These are phyloP conservation scores for Aphelenchoides bicaudatus DNA, from an alignment of 2,888 invertebrate species.

Conservation along the genomic window DNA sequence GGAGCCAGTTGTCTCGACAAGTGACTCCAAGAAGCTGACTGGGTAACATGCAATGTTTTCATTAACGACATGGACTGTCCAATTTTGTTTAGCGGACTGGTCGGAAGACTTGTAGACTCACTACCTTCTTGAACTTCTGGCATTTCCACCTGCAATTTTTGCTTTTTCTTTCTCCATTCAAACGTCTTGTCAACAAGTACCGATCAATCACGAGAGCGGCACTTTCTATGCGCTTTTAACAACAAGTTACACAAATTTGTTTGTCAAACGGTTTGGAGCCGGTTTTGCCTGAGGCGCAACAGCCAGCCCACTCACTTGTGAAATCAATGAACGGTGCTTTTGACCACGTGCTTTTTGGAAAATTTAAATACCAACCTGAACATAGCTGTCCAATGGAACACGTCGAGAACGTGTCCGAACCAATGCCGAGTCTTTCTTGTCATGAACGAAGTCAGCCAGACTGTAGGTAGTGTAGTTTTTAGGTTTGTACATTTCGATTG, in stretches of 20 bases:
- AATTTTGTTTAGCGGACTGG: neutral
- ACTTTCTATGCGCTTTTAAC: too few species aligned
- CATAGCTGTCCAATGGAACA: neutral
- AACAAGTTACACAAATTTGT: too few species aligned
- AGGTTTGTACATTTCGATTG: slow-evolving; percentile 17
- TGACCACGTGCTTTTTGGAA: too few species aligned
- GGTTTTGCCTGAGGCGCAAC: too few species aligned
- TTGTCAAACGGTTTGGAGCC: too few species aligned
- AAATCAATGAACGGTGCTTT: too few species aligned
- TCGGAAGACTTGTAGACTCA: neutral
- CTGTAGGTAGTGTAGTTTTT: slow-evolving; percentile 20
- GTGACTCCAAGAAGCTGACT: neutral
- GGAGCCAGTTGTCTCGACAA: slow-evolving; percentile 12
- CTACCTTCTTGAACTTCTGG: neutral
- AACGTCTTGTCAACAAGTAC: too few species aligned
- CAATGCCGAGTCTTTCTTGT: slow-evolving; percentile 25
- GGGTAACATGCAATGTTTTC: neutral
- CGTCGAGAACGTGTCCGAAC: slow-evolving; percentile 17
- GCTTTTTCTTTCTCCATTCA: too few species aligned
- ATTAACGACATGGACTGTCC: too few species aligned
- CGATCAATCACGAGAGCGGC: too few species aligned
- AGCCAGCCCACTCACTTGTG: too few species aligned
- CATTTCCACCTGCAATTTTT: slow-evolving; percentile 10
- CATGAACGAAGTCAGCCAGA: slow-evolving; percentile 28
- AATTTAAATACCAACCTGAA: slow-evolving; percentile 9